phyloP scores from a whole-genome alignment of 2,888 invertebrate genomes.

The Drosophila infuscata region DNA sequence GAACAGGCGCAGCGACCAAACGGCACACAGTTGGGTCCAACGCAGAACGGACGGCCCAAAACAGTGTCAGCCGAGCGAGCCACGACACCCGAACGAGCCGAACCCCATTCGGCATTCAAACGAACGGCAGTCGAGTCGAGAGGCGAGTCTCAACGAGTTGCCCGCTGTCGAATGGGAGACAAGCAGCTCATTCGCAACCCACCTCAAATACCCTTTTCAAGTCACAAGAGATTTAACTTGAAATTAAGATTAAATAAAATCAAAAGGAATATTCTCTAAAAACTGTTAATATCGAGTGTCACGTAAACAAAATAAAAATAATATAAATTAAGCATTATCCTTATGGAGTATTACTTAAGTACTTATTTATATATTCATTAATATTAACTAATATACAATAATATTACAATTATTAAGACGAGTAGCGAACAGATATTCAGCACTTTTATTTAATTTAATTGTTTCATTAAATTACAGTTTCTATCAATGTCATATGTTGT shows the following conservation, averaged over 20 bases:
- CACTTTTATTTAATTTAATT: not conserved
- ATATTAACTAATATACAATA: not conserved
- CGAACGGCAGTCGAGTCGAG: conserved; percentile 49
- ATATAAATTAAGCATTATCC: not conserved
- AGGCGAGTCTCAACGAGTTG: conserved; percentile 56
- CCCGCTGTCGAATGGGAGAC: conserved; percentile 35
- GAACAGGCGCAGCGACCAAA: conserved; percentile 26
- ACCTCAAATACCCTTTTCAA: conserved; percentile 20
- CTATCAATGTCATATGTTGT: not conserved
- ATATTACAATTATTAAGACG: not conserved
- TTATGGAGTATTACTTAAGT: too few relatives aligned
- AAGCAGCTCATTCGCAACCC: not conserved
- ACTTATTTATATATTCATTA: not conserved
- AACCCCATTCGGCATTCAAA: conserved; percentile 14
- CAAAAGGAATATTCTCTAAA: too few relatives aligned
- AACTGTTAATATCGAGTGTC: too few relatives aligned
- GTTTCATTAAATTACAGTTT: not conserved
- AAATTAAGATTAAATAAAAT: not conserved
- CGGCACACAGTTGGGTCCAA: conserved; percentile 43
- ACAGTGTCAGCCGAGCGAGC: conserved; percentile 9
- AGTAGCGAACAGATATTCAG: not conserved
- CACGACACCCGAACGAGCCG: conserved; percentile 10
- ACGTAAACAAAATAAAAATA: not conserved
- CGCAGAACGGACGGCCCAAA: conserved; percentile 26
- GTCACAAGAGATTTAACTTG: not conserved